These are phyloP conservation scores for Siniperca obscura DNA, from an alignment of 2,797 vertebrate species.

Conservation along the genomic window DNA sequence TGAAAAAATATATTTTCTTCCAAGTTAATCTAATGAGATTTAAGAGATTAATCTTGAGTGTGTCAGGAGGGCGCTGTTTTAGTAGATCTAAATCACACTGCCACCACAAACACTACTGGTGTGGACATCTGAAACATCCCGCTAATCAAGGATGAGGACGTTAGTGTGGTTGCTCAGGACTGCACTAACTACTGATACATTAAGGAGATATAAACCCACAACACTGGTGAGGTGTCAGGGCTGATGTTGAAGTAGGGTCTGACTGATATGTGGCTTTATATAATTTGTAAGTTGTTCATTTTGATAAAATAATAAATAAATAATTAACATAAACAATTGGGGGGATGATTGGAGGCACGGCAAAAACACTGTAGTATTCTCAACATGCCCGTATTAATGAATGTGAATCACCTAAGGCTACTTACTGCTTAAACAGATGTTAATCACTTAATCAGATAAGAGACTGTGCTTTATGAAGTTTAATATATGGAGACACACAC, in stretches of 20 bases:
- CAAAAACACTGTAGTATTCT: slow-evolving; percentile 34
- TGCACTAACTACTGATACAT: slow-evolving; percentile 13
- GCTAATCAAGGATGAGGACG: slow-evolving; percentile 53
- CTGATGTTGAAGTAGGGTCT: not conserved
- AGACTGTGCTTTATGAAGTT: slow-evolving; percentile 80
- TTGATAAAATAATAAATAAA: slow-evolving; percentile 2
- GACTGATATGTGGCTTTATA: not conserved
- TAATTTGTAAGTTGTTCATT: not conserved
- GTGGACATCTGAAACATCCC: slow-evolving; percentile 47
- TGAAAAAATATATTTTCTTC: slow-evolving; percentile 44
- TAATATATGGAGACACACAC: slow-evolving; percentile 75
- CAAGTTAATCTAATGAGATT: slow-evolving; percentile 68
- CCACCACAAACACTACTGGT: slow-evolving; percentile 39
- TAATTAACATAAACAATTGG: not conserved
- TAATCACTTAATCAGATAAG: slow-evolving; percentile 83
- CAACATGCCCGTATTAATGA: slow-evolving; percentile 61
- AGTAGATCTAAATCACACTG: slow-evolving; percentile 64
- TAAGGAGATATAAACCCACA: slow-evolving; percentile 15
- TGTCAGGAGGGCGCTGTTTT: slow-evolving; percentile 43
- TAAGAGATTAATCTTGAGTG: slow-evolving; percentile 63
- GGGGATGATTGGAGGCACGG: slow-evolving; percentile 1
- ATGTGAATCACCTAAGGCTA: slow-evolving; percentile 64
- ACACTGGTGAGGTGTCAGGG: not conserved
- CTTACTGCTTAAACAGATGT: slow-evolving; percentile 80
- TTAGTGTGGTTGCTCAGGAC: slow-evolving; percentile 28